Percentiles rank a stretch among this genome's conserved stretches.
phyloP scores from a whole-genome alignment of 37 sponge, comb jelly and placozoan species.

The Haliclona indistincta region DNA sequence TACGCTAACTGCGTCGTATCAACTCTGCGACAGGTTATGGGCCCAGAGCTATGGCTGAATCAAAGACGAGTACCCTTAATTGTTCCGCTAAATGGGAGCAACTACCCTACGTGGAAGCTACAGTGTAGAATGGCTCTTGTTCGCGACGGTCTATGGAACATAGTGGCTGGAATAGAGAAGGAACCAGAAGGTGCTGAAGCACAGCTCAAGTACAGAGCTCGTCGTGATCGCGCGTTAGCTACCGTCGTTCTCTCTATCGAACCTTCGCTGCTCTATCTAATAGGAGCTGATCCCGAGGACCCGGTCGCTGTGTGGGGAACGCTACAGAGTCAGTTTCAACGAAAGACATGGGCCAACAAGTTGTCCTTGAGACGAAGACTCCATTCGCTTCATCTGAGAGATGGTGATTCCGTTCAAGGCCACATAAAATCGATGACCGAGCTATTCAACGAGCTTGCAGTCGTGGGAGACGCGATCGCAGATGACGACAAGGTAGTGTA shows the following conservation, averaged over 20 bases:
- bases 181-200: slow-evolving; percentile 1
- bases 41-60: too few species aligned
- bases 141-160: not conserved
- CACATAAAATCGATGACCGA: slow-evolving; percentile 60
- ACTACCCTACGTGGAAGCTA: not conserved
- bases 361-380: slow-evolving; percentile 31
- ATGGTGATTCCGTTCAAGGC: slow-evolving; percentile 56
- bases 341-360: slow-evolving; percentile 55
- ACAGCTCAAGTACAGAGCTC: slow-evolving; percentile 26
- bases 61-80: too few species aligned
- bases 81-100: too few species aligned
- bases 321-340: slow-evolving; percentile 57
- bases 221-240: slow-evolving; percentile 45
- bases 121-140: not conserved
- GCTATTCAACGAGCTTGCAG: slow-evolving; percentile 46
- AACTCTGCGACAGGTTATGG: too few species aligned
- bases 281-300: slow-evolving; percentile 49
- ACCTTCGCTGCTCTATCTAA: slow-evolving; percentile 36
- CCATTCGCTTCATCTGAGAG: slow-evolving; percentile 38
- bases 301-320: slow-evolving; percentile 58
- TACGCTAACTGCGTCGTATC: too few species aligned
- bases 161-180: not conserved
- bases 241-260: slow-evolving; percentile 55
- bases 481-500: slow-evolving; percentile 63
- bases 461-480: slow-evolving; percentile 20